Evolutionary conservation across 2,888 invertebrate genomes (phyloP).

Genomic region (Nymphalis polychloros): DNA sequence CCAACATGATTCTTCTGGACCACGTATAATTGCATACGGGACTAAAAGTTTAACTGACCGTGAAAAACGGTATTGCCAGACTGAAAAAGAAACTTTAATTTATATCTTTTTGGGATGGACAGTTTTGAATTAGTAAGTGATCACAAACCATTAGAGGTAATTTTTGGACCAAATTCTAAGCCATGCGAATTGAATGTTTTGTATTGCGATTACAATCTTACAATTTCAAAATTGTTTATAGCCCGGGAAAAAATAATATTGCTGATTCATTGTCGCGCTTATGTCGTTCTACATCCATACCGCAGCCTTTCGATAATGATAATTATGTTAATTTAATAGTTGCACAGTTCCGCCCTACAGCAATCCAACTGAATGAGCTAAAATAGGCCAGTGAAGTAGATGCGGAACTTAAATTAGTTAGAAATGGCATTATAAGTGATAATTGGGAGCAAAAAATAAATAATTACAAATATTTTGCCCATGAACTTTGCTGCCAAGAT

Average conservation of each 20-base stretch:
- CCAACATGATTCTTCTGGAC: constrained; percentile 32
- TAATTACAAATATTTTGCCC: constrained; percentile 18
- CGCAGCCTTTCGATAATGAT: no score
- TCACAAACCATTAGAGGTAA: constrained; percentile 51
- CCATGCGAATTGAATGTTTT: constrained; percentile 52
- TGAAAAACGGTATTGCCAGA: constrained; percentile 44
- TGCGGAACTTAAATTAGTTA: constrained; percentile 12
- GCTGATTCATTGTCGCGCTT: no score
- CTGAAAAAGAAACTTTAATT: constrained; percentile 45
- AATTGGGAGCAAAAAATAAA: constrained; percentile 26
- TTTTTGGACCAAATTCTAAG: constrained; percentile 47
- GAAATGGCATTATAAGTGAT: constrained; percentile 17
- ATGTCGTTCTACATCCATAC: no score
- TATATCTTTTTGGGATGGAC: constrained; percentile 37
- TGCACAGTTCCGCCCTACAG: constrained; percentile 36
- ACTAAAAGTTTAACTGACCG: constrained; percentile 40
- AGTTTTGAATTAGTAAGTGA: constrained; percentile 46
- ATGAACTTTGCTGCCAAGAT: constrained; percentile 46
- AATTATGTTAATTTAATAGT: constrained; percentile 47
- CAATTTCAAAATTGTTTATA: constrained; percentile 42
- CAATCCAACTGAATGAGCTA: constrained; percentile 9
- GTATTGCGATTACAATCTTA: constrained; percentile 47
- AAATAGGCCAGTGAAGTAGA: constrained; percentile 16
- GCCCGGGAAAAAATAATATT: no score
- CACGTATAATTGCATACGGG: constrained; percentile 45